A percentile compares a stretch with the other conserved stretches of the same genome.
These are phyloP conservation scores for Atta texana DNA, from an alignment of 1,140 invertebrate species.

Conservation along the genomic window DNA sequence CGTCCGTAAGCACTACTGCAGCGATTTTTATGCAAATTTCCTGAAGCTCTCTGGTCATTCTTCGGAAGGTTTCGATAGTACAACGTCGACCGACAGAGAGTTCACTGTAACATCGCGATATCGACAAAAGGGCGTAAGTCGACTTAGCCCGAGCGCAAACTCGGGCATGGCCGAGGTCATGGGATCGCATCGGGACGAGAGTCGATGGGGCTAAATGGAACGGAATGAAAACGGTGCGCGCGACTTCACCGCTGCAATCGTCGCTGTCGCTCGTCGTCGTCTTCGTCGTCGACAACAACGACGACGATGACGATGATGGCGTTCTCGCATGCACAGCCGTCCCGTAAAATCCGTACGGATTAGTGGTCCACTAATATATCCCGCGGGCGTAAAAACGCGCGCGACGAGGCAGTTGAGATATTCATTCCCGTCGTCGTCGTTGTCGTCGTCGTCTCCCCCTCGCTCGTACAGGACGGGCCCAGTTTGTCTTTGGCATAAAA, in stretches of 20 bases:
- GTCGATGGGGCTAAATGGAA: constrained; percentile 57
- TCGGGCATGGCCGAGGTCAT: constrained; percentile 57
- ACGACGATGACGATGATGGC: constrained; percentile 37
- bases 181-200: constrained; percentile 40
- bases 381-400: constrained; percentile 81
- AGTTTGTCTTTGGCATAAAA: constrained; percentile 82
- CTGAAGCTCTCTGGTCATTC: neutral
- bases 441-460: constrained; percentile 1
- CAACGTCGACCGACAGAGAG: constrained; percentile 29
- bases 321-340: constrained; percentile 73
- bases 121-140: constrained; percentile 61
- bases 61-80: neutral
- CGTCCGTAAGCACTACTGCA: no score
- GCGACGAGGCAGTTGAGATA: constrained; percentile 82
- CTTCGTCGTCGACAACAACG: constrained; percentile 22
- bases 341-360: constrained; percentile 83
- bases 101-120: constrained; percentile 63
- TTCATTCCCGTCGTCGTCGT: constrained; percentile 75
- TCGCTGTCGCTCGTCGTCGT: constrained; percentile 3
- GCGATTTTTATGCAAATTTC: neutral
- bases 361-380: constrained; percentile 85
- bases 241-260: constrained; percentile 4
- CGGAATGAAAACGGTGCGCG: constrained; percentile 32
- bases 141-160: constrained; percentile 59
- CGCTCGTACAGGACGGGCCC: constrained; percentile 37